phyloP scores from a whole-genome alignment of 2,797 vertebrate genomes.

The Coilia nasus region DNA sequence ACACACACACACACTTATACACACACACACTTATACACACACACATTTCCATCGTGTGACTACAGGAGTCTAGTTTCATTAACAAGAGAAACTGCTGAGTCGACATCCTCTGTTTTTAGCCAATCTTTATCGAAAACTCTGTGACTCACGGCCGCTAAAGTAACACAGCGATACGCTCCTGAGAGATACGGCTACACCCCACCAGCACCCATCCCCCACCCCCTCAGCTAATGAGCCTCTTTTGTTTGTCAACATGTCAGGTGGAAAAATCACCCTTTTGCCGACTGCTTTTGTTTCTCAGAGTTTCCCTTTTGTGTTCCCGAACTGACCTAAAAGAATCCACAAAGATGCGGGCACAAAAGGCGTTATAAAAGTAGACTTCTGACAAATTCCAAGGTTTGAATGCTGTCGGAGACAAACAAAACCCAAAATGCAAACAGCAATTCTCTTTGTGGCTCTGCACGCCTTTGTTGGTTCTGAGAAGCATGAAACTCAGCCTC shows the following conservation, averaged over 20 bases:
- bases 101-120: background rate
- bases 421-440: background rate
- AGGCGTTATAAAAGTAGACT: background rate
- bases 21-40: background rate
- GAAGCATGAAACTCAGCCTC: background rate
- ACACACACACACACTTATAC: background rate
- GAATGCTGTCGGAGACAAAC: background rate
- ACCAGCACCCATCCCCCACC: no score
- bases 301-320: background rate
- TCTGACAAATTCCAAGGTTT: background rate
- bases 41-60: conserved; percentile 3
- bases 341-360: background rate
- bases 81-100: conserved; percentile 30
- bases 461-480: background rate
- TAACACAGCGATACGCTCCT: no score
- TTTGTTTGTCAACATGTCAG: conserved; percentile 14
- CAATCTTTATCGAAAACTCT: background rate
- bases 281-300: background rate
- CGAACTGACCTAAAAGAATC: background rate
- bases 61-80: conserved; percentile 25
- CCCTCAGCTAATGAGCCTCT: background rate
- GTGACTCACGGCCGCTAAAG: background rate
- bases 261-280: background rate
- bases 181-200: no score
- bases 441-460: background rate